These are phyloP conservation scores for Cydia pomonella DNA, from an alignment of 1,140 invertebrate species.

Conservation along the genomic window DNA sequence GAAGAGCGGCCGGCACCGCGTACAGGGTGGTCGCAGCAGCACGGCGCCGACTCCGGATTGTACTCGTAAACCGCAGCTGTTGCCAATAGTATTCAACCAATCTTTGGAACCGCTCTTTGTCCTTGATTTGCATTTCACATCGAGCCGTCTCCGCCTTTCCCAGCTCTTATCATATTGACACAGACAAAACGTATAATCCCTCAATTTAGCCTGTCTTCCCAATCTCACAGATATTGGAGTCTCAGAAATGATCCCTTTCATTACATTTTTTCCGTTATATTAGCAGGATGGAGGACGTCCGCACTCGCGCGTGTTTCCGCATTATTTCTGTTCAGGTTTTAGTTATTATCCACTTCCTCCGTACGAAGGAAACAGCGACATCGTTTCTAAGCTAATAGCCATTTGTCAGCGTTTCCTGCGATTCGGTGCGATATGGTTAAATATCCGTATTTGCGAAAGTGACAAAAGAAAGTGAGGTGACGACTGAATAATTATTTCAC, in stretches of 20 bases:
- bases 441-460: neutral
- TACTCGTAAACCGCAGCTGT: slow-evolving; percentile 48
- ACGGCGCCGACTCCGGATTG: neutral
- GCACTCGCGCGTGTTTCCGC: slow-evolving; percentile 28
- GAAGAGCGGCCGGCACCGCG: neutral
- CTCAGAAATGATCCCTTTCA: slow-evolving; percentile 27
- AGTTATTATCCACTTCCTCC: slow-evolving; percentile 29
- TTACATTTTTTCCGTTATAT: slow-evolving; percentile 25
- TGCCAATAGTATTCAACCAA: slow-evolving; percentile 58
- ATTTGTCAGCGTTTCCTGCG: slow-evolving; percentile 28
- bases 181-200: slow-evolving; percentile 66
- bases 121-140: slow-evolving; percentile 68
- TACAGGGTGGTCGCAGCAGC: neutral
- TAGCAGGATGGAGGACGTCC: slow-evolving; percentile 17
- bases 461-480: neutral
- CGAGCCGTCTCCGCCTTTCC: slow-evolving; percentile 55
- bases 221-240: slow-evolving; percentile 41
- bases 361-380: slow-evolving; percentile 27
- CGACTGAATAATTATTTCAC: neutral
- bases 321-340: slow-evolving; percentile 26
- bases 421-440: neutral
- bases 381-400: slow-evolving; percentile 31
- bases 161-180: slow-evolving; percentile 73
- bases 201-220: slow-evolving; percentile 61
- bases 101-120: slow-evolving; percentile 58